Percentiles rank a stretch among this genome's conserved stretches.
Evolutionary conservation across 2,113 vertebrate species (phyloP).

Genomic region (Salminus brasiliensis): DNA sequence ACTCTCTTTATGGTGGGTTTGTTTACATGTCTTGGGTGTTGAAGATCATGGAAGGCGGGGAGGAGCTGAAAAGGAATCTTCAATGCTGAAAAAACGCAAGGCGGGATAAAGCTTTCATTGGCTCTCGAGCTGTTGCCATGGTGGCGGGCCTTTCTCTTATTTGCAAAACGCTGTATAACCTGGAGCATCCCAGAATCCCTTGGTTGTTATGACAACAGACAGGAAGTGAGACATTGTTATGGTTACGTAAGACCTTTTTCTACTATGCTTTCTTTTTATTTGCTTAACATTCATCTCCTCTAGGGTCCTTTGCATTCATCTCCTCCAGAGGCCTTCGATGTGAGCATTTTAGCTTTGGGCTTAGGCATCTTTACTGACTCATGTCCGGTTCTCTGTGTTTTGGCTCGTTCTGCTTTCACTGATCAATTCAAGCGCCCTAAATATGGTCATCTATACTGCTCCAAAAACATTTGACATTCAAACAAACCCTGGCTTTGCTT

Average conservation of each 20-base stretch:
- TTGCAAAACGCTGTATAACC: slow-evolving; percentile 55
- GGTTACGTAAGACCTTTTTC: slow-evolving; percentile 60
- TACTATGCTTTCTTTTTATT: slow-evolving; percentile 11
- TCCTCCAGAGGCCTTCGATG: slow-evolving; percentile 42
- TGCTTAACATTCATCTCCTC: slow-evolving; percentile 48
- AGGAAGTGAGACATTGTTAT: slow-evolving; percentile 60
- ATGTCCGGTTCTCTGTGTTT: neutral
- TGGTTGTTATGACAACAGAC: slow-evolving; percentile 74
- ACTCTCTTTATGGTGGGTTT: slow-evolving; percentile 51
- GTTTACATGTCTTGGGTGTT: slow-evolving; percentile 31
- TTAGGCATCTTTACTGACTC: neutral
- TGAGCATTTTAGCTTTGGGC: neutral
- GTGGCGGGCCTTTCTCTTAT: slow-evolving; percentile 58
- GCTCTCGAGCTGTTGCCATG: slow-evolving; percentile 62
- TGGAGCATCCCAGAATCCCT: slow-evolving; percentile 51
- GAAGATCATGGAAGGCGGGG: neutral
- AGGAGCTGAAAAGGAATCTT: slow-evolving; percentile 11
- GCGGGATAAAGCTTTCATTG: slow-evolving; percentile 58
- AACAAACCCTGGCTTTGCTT: neutral
- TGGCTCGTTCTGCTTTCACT: neutral
- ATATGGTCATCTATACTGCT: too few relatives aligned
- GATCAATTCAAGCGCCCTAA: neutral
- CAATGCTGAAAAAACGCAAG: slow-evolving; percentile 16
- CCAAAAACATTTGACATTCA: neutral
- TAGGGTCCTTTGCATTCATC: slow-evolving; percentile 45